Evolutionary conservation across 2,113 vertebrate species (phyloP), one percentile per base, ranked within the genome.

Genomic region (Oreochromis aureus): DNA sequence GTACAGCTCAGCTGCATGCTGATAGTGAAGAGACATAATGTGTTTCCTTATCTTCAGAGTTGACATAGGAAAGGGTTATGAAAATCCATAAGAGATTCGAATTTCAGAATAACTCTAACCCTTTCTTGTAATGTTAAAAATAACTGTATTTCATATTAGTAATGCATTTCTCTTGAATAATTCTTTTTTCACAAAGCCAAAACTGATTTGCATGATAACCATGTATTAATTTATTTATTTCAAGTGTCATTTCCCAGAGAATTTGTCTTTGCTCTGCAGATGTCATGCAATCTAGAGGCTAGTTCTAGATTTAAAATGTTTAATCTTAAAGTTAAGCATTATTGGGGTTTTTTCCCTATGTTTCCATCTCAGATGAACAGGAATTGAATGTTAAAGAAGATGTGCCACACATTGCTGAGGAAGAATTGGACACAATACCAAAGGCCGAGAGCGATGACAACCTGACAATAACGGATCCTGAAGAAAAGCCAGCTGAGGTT

Each of bases 351-450:
- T 59, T 48, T 6, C 3, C 10, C 41, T 39, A 5, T 87, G 13
- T 89, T 78, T 58, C 53, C 71, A 46, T 71, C 63, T 5, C 61
- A 92, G 94, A 58, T 89, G 8, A 91, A 51, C 55, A 55, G 30
- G 51, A 66, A 19, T 18, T 87, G 32, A 88, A 88, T 24, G 87
- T 39, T 36, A 58, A 90, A 83, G 80, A 86, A 36, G 44, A 83
- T 36, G 10, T 3, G 1, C 39, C 30, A 19, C 30, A 59, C 30
- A 2, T 39, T 9, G 53, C 13, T 16, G 84, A 87, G 13, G 76
- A 92, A 19, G 13, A 78, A 7, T 16, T 41, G 19, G 63, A 85
- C 27, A 18, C 11, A 10, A 19, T 82, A 22, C 71, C 92, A 1
- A 89, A 92, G 83, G 24, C 81, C 0, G 55, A 90, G 19, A 83